Base-by-base conservation (phyloP, 2,113 vertebrate species). In the Anolis sagrei region DNA sequence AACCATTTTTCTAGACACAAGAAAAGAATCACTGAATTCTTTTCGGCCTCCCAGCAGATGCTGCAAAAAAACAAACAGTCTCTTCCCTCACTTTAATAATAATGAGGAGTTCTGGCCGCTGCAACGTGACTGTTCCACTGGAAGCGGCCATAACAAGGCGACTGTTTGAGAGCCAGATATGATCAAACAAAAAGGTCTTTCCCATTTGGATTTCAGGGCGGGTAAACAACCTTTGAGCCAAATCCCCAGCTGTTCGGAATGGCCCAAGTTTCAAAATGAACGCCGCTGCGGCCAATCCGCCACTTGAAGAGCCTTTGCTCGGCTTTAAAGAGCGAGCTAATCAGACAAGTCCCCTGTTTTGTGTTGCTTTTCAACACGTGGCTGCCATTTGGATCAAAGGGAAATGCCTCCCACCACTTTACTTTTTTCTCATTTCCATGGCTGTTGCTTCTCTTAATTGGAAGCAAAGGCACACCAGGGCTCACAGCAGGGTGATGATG, bases 111-210 rank as follows among this genome's bases (percentile, higher is more conserved):
- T 82, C 76, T 77, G 61, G 18, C 86, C 62, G 16, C 81, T 80
- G 84, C 80, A 90, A 93, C 39, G 82, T 51, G 84, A 87, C 51
- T 82, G n/a, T 72, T 76, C 73, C 76, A 19, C 48, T 91, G 86
- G 91, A 93, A 90, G 82, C 61, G 25, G 79, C 62, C 74, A 23
- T 77, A 90, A 92, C 89, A 87, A 90, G 79, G 87, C 84, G 39
- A 82, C 81, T 92, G 75, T 91, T 90, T 88, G 83, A 92, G 74
- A 92, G 79, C 79, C 64, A 84, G 79, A 88, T 76, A 77, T 85
- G 89, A 92, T 90, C 89, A 93, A 94, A 91, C 87, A 93, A 91
- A 88, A 76, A 90, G 89, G 87, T 78, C 62, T 89, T 91, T 86
- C 81, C 62, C 89, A 69, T 86, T 90, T 90, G 84, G 72, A 62